Conservation (phyloP, 1,140 invertebrate genomes). For the Zeugodacus cucurbitae region DNA sequence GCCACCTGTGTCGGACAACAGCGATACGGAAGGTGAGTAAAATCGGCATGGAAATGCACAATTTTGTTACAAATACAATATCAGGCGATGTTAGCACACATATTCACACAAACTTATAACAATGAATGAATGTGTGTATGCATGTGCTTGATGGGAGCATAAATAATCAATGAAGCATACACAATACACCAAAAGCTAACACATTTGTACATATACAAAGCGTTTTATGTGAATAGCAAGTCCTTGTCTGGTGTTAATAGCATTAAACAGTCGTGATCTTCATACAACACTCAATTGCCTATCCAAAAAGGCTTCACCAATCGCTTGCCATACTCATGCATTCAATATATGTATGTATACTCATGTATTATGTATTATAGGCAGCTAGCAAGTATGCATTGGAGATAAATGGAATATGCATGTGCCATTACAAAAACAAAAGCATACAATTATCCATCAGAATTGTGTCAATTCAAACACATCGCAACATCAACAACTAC, state of each 20-base stretch:
- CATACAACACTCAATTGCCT: not conserved
- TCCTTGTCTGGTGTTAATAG: not conserved
- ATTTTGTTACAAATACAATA: too few relatives aligned
- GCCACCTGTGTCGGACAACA: constrained; percentile 84
- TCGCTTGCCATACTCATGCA: too few relatives aligned
- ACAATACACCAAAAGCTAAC: too few relatives aligned
- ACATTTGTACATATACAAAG: not conserved
- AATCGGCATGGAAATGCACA: not conserved
- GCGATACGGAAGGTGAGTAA: constrained; percentile 83
- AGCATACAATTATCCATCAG: not conserved
- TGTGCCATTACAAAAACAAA: not conserved
- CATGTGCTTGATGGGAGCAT: not conserved
- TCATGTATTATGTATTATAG: too few relatives aligned
- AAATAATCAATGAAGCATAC: not conserved
- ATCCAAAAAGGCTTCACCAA: not conserved
- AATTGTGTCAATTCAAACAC: not conserved
- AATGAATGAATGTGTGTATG: not conserved
- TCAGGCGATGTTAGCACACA: too few relatives aligned
- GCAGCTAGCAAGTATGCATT: not conserved
- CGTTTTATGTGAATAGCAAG: not conserved
- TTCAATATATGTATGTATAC: too few relatives aligned
- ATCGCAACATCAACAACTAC: not conserved
- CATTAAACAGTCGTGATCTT: not conserved
- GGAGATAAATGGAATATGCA: not conserved
- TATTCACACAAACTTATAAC: not conserved